These are phyloP conservation scores for Tiphia femorata DNA, from an alignment of 2,888 invertebrate species.

Conservation along the genomic window DNA sequence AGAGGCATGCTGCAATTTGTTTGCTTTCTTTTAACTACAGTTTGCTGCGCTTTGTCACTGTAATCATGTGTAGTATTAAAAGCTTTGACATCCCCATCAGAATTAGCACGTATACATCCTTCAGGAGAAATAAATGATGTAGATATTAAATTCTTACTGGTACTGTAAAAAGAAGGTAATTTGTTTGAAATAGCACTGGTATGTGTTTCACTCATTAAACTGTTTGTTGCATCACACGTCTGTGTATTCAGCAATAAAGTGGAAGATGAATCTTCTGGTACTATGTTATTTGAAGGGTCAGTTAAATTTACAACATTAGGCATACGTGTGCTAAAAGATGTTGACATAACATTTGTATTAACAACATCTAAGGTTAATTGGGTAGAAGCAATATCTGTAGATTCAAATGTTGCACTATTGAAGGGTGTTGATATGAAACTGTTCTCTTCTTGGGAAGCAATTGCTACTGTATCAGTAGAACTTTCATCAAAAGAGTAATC, in stretches of 20 bases:
- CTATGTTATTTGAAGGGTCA: slow-evolving; percentile 15
- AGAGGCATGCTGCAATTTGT: slow-evolving; percentile 52
- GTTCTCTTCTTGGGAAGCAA: slow-evolving; percentile 31
- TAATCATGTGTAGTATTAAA: slow-evolving; percentile 15
- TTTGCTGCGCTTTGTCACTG: slow-evolving; percentile 21
- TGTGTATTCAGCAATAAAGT: slow-evolving; percentile 14
- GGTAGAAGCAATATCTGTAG: slow-evolving; percentile 43
- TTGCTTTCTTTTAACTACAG: slow-evolving; percentile 40
- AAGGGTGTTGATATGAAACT: slow-evolving; percentile 51
- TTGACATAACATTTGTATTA: slow-evolving; percentile 57
- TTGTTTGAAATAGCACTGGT: slow-evolving; percentile 17
- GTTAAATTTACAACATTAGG: slow-evolving; percentile 21
- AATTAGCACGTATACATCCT: slow-evolving; percentile 16
- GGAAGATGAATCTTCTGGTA: slow-evolving; percentile 15
- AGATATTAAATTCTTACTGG: slow-evolving; percentile 46
- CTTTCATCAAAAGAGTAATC: slow-evolving; percentile 25
- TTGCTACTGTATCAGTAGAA: slow-evolving; percentile 12
- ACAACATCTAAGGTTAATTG: too few relatives aligned
- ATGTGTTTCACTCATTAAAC: slow-evolving; percentile 17
- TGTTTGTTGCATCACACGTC: slow-evolving; percentile 16
- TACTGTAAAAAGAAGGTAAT: slow-evolving; percentile 31
- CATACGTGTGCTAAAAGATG: slow-evolving; percentile 51
- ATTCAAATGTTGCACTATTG: slow-evolving; percentile 43
- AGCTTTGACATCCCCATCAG: slow-evolving; percentile 23
- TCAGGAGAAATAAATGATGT: slow-evolving; percentile 46